phyloP scores from a whole-genome alignment of 2,797 vertebrate species.

The Lepus oiostolus region DNA sequence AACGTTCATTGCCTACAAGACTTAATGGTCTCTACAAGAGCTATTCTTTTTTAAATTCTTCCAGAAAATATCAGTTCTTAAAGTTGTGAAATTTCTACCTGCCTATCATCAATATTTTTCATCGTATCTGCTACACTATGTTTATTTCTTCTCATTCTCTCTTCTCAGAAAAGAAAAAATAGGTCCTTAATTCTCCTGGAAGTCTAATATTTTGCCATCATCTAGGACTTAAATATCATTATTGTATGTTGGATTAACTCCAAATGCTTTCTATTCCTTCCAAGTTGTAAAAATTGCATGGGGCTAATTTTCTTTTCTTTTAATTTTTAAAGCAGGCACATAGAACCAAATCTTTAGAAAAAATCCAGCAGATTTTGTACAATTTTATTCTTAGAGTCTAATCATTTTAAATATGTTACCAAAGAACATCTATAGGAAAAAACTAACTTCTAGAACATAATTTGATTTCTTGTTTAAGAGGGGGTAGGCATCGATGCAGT shows the following conservation, averaged over 20 bases:
- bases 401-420: slow-evolving; percentile 55
- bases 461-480: slow-evolving; percentile 50
- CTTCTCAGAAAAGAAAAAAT: not conserved
- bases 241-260: slow-evolving; percentile 15
- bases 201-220: not conserved
- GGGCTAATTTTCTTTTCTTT: slow-evolving; percentile 32
- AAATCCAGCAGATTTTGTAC: not conserved
- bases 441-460: slow-evolving; percentile 57
- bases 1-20: not conserved
- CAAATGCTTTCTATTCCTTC: slow-evolving; percentile 1
- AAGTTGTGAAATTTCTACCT: not conserved
- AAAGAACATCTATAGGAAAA: slow-evolving; percentile 31
- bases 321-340: slow-evolving; percentile 17
- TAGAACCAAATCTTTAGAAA: not conserved
- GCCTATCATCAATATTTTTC: not conserved
- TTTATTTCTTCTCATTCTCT: slow-evolving; percentile 15
- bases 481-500: no score
- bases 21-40: not conserved
- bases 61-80: not conserved
- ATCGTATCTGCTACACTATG: not conserved
- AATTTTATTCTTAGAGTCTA: slow-evolving; percentile 46
- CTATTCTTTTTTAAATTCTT: not conserved
- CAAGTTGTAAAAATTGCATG: slow-evolving; percentile 4
- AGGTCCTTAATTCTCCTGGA: not conserved
- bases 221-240: not conserved